These are phyloP conservation scores for Eciton burchellii DNA, from an alignment of 1,140 invertebrate species.

Conservation along the genomic window DNA sequence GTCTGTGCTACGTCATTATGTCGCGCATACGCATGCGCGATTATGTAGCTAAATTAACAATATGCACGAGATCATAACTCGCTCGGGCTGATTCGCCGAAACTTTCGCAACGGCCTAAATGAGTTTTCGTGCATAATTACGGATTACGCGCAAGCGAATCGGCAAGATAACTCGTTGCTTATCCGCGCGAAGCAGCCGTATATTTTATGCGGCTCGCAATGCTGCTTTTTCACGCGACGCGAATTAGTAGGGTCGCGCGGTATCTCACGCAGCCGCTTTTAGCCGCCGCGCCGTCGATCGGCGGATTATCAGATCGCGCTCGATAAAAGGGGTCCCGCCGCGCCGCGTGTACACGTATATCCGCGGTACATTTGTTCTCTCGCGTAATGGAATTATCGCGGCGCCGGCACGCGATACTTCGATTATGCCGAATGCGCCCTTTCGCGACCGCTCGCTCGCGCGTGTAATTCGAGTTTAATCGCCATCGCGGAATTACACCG, in stretches of 20 bases:
- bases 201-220: conserved; percentile 67
- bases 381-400: conserved; percentile 76
- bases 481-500: conserved; percentile 13
- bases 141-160: neutral
- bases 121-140: neutral
- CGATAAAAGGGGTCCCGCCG: conserved; percentile 69
- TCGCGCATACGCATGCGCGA: neutral
- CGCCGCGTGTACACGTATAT: conserved; percentile 57
- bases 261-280: conserved; percentile 72
- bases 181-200: conserved; percentile 14
- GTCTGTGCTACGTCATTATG: too few relatives aligned
- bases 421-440: conserved; percentile 71
- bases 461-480: conserved; percentile 57
- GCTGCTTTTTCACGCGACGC: conserved; percentile 71
- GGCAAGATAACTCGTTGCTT: conserved; percentile 15
- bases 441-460: conserved; percentile 51
- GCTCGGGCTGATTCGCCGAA: neutral
- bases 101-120: neutral
- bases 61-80: neutral
- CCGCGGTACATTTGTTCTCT: conserved; percentile 71
- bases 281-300: conserved; percentile 57
- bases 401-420: conserved; percentile 71
- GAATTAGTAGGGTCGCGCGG: conserved; percentile 73
- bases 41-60: neutral
- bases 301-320: conserved; percentile 72